Percentiles rank a stretch among this genome's conserved stretches.
phyloP scores from a whole-genome alignment of 2,113 vertebrate species.

The Clarias magur region DNA sequence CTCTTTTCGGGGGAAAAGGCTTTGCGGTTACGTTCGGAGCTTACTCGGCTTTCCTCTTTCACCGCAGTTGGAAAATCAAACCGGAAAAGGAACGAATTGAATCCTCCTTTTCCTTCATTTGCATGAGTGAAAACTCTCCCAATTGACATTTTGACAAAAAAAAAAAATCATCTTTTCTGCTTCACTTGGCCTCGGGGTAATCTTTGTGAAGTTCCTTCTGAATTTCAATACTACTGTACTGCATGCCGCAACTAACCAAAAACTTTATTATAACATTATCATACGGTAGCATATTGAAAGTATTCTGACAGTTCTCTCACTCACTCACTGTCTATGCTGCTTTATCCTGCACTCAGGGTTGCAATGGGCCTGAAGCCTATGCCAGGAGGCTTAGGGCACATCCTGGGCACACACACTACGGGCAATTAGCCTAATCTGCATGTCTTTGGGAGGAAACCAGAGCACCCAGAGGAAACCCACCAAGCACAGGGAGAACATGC shows the following conservation, averaged over 20 bases:
- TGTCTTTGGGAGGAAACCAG: too few relatives aligned
- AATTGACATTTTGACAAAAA: conserved; percentile 3
- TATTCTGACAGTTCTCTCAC: background rate
- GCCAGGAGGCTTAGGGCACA: too few relatives aligned
- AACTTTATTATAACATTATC: background rate
- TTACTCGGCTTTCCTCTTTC: background rate
- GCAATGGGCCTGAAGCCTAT: too few relatives aligned
- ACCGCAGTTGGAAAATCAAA: conserved; percentile 2
- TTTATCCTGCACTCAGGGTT: too few relatives aligned
- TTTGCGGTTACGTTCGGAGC: background rate
- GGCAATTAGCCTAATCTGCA: too few relatives aligned
- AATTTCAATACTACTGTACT: conserved; percentile 4
- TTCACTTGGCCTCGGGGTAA: conserved; percentile 9
- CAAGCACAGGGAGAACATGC: too few relatives aligned
- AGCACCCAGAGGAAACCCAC: too few relatives aligned
- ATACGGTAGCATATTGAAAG: background rate
- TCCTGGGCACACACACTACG: too few relatives aligned
- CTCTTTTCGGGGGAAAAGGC: conserved; percentile 9
- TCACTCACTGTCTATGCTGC: background rate
- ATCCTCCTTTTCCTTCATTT: conserved; percentile 8
- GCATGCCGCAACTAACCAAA: background rate
- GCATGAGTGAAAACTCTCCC: background rate
- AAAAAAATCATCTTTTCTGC: conserved; percentile 9
- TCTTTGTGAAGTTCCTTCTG: conserved; percentile 3
- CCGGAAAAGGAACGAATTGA: background rate